These are phyloP conservation scores for Seriola rivoliana DNA, from an alignment of 2,113 vertebrate species.

Conservation along the genomic window DNA sequence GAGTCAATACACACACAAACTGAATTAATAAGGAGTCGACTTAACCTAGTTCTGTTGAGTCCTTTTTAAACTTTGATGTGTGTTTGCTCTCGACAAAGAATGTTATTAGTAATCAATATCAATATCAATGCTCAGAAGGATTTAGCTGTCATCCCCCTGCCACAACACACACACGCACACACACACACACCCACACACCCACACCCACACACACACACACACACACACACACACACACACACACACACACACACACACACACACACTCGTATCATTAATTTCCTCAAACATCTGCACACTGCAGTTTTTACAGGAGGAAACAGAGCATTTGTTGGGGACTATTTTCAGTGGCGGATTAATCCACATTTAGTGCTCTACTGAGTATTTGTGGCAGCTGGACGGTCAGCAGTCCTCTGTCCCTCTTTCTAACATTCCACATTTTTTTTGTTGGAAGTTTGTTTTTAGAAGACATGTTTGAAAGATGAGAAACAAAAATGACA, in stretches of 20 bases:
- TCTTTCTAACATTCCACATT: constrained; percentile 7
- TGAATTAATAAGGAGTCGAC: neutral
- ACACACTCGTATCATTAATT: no score
- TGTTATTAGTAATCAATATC: constrained; percentile 5
- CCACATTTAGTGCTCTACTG: no score
- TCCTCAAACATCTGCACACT: no score
- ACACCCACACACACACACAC: constrained; percentile 9
- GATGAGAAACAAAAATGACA: neutral
- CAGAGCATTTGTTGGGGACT: no score
- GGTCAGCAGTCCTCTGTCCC: neutral
- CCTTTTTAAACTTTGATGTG: constrained; percentile 2
- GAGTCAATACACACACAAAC: neutral
- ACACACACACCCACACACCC: constrained; percentile 26
- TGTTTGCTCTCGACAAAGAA: constrained; percentile 19
- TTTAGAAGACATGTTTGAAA: constrained; percentile 9
- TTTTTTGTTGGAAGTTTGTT: constrained; percentile 18
- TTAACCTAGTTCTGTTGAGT: neutral
- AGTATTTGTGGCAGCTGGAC: no score
- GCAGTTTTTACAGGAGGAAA: no score
- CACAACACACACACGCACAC: constrained; percentile 19
- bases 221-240: neutral
- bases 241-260: no score
- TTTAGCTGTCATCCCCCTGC: constrained; percentile 16
- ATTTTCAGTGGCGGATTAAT: no score
- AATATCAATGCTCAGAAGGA: constrained; percentile 37